These are phyloP conservation scores for Drosophila watanabei DNA, from an alignment of 1,140 invertebrate species.

Conservation along the genomic window DNA sequence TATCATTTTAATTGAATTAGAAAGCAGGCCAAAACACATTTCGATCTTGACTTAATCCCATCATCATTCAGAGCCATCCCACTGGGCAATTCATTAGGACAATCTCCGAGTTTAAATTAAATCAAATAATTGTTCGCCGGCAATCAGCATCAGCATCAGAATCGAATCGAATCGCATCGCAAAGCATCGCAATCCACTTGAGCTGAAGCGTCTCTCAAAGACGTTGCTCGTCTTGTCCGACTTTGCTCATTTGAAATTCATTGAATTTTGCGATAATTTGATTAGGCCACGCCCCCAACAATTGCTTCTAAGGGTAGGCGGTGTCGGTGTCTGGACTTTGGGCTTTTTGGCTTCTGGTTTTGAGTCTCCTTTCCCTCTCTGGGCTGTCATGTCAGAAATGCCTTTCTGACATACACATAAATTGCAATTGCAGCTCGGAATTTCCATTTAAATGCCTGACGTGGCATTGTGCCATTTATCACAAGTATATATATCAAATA, in stretches of 20 bases:
- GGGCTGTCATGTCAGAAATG: constrained; percentile 40
- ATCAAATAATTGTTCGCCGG: constrained; percentile 48
- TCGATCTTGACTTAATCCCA: constrained; percentile 10
- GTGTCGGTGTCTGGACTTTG: neutral
- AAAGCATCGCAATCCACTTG: constrained; percentile 6
- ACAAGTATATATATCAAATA: constrained; percentile 64
- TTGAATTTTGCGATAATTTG: constrained; percentile 68
- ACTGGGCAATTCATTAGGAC: constrained; percentile 36
- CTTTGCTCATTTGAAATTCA: constrained; percentile 61
- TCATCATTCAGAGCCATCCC: constrained; percentile 12
- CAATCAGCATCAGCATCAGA: constrained; percentile 24
- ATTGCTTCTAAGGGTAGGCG: neutral
- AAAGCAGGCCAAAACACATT: constrained; percentile 17
- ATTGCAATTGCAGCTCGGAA: constrained; percentile 55
- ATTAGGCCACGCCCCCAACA: constrained; percentile 57
- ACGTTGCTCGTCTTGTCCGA: constrained; percentile 29
- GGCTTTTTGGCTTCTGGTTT: constrained; percentile 6
- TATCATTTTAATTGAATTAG: constrained; percentile 37
- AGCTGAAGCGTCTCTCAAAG: constrained; percentile 18
- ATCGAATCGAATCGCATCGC: too few species aligned
- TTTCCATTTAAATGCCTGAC: constrained; percentile 73
- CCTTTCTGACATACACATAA: constrained; percentile 72
- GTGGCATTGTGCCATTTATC: constrained; percentile 63
- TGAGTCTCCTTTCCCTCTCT: neutral
- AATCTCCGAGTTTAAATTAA: constrained; percentile 51